Base-by-base conservation (phyloP, 1,140 invertebrate genomes). In the Drosophila sp. region DNA sequence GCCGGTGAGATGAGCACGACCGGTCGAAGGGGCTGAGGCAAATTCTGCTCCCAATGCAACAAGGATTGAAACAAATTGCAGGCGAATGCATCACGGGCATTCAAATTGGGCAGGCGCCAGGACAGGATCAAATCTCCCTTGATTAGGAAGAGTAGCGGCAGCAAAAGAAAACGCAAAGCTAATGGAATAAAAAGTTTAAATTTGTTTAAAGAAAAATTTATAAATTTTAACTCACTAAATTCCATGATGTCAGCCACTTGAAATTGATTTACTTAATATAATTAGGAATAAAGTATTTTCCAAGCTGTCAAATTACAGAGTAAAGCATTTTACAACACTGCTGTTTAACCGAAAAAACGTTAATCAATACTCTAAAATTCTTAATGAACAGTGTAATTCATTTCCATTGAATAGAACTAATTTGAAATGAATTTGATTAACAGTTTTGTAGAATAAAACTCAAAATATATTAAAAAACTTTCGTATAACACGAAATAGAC, bases 1-100 rank as follows among this genome's bases (percentile, higher is more conserved):
- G 62, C 62, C 8, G 62, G 62, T n/a, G 62, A 65, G 3, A 54
- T 23, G 30, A 65, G 17, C 3, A 65, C 11, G 7, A 56, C 4
- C 5, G 27, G 29, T 4, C 5, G 10, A 10, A 27, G 10, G 3
- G 44, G 44, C 25, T 6, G 44, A n/a, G 1, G 4, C 0, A 2
- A 2, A 3, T 4, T 56, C 11, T 27, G 27, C 2, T 8, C 11
- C 1, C 11, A 11, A 10, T 0, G 2, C 7, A 23, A 1, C 10
- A 27, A 55, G n/a, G 8, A 54, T 7, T 17, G 32, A 35, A 65
- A 33, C 10, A 56, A n/a, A 50, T 25, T 17, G 8, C 17, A 55
- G 41, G 62, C 62, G 35, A 38, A 65, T 8, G 7, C 29, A 38
- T 56, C 62, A 23, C 47, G 32, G 0, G 62, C 6, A 40, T 38